phyloP scores from a whole-genome alignment of 2,113 vertebrate species.

The Lipophrys pholis region DNA sequence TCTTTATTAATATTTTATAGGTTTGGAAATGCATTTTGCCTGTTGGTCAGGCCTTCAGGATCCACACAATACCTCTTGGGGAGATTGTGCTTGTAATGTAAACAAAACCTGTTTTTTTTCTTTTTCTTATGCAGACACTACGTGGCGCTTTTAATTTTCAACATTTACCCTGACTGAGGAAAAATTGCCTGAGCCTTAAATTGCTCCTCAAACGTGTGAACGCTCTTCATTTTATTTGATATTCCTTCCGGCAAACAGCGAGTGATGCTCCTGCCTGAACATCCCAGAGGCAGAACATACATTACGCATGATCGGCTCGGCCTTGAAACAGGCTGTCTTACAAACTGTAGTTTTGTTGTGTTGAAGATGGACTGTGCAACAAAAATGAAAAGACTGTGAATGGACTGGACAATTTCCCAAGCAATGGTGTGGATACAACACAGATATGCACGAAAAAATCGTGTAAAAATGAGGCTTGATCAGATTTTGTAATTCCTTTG shows the following conservation, averaged over 20 bases:
- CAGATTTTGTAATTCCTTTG: no score
- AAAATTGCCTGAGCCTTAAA: neutral
- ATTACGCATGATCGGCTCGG: conserved; percentile 30
- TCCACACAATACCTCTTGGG: neutral
- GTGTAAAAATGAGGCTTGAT: no score
- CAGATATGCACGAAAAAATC: no score
- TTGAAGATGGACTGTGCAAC: conserved; percentile 1
- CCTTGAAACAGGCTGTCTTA: conserved; percentile 21
- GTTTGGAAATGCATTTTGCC: conserved; percentile 11
- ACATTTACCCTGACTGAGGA: neutral
- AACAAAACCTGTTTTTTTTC: neutral
- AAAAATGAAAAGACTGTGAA: neutral
- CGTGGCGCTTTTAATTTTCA: neutral
- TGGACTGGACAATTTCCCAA: neutral
- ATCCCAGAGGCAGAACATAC: conserved; percentile 22
- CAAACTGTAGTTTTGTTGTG: conserved; percentile 4
- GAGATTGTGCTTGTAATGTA: neutral
- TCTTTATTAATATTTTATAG: conserved; percentile 16
- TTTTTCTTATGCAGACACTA: neutral
- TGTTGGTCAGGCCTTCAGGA: neutral
- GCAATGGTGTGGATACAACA: neutral
- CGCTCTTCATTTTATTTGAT: neutral
- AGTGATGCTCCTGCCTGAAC: conserved; percentile 10
- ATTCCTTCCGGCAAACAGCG: conserved; percentile 5
- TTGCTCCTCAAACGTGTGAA: neutral